phyloP scores from a whole-genome alignment of 2,888 invertebrate genomes.

The Agriopis marginaria region DNA sequence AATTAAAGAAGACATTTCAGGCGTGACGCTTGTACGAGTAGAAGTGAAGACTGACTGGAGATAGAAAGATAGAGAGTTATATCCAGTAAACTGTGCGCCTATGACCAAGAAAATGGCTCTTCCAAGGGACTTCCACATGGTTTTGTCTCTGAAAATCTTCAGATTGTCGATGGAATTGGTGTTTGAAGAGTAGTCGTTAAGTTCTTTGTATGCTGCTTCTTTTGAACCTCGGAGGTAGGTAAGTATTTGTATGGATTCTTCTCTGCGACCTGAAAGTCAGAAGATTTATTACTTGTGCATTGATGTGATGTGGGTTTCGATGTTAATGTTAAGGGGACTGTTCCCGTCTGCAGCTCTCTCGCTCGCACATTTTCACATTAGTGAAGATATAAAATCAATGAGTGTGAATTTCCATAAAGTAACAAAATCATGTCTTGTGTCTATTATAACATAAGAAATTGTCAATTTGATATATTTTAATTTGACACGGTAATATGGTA shows the following conservation, averaged over 20 bases:
- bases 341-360: no score
- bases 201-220: slow-evolving; percentile 55
- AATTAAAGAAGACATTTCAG: slow-evolving; percentile 61
- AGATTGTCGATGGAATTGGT: slow-evolving; percentile 30
- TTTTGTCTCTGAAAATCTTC: slow-evolving; percentile 21
- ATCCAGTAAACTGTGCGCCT: slow-evolving; percentile 57
- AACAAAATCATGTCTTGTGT: no score
- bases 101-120: slow-evolving; percentile 24
- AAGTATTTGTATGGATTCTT: slow-evolving; percentile 59
- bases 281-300: no score
- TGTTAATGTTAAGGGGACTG: neutral
- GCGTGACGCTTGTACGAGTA: slow-evolving; percentile 58
- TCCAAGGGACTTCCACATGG: slow-evolving; percentile 18
- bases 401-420: no score
- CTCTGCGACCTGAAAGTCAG: slow-evolving; percentile 53
- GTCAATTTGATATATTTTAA: no score
- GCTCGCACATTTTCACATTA: no score
- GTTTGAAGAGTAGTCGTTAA: slow-evolving; percentile 58
- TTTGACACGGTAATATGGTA: no score
- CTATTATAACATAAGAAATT: no score
- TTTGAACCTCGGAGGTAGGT: slow-evolving; percentile 62
- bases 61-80: slow-evolving; percentile 63
- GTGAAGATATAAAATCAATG: no score
- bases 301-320: neutral
- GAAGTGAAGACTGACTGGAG: slow-evolving; percentile 66